Base-by-base conservation (phyloP, 2,797 vertebrate genomes). In the Lepus oiostolus region DNA sequence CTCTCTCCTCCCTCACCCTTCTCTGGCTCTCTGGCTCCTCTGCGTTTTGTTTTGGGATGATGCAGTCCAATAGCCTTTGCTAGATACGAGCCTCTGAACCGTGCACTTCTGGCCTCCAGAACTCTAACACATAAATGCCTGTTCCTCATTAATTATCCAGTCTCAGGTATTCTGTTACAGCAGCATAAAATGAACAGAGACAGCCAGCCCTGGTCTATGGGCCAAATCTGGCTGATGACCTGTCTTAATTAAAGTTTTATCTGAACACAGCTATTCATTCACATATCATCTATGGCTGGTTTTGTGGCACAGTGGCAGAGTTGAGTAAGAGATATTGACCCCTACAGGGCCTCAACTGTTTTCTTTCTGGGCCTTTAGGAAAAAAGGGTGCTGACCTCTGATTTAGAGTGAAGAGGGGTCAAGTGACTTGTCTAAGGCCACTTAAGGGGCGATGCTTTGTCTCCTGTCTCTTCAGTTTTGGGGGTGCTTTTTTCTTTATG, bases 351-450 rank as follows among this genome's bases (percentile, higher is more conserved):
- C 35, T 81, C 26, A 30, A 11, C 7, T 62, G 0, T 65, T 81
- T 72, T 17, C 14, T 82, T 0, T 67, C 22, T 79, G 62, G 63
- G 38, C 62, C 26, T 65, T 96, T 65, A 92, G 80, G 58, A 60
- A 75, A 93, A 47, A 88, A 63, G 35, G 60, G 70, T 50, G 42
- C 22, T n/a, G n/a, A 85, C 17, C 17, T 28, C 10, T 65, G 54
- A 47, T 74, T 26, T 79, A 90, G 26, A 92, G 60, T 42, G 81
- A 26, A 82, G 52, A 93, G 3, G 30, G 84, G 9, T 58, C 35
- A 63, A 71, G 35, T 81, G 71, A 68, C 5, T 93, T 90, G 72
- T 50, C 42, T 65, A 81, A 86, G 52, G 22, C 84, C 75, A 89
- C 32, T 30, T 32, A 89, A 54, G 42, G 52, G 38, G 83, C 50